Conservation (phyloP, 2,797 vertebrate species). For the Babyrousa celebensis region DNA sequence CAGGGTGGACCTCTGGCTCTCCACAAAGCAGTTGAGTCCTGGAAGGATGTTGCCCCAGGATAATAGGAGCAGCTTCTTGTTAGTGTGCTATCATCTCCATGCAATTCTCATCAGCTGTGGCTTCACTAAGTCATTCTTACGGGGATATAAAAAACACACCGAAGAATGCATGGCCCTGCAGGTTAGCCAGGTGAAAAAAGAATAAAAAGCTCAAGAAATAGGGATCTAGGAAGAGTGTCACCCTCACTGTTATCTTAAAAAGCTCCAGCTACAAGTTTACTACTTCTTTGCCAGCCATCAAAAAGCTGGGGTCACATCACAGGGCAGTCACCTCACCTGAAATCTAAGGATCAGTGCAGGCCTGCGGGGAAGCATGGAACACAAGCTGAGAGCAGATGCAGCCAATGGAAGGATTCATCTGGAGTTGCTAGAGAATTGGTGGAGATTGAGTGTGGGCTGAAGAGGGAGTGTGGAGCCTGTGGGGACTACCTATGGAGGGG, state of each 20-base stretch:
- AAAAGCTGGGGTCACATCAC: slow-evolving; percentile 2
- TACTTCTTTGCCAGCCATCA: not conserved
- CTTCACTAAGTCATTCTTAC: not conserved
- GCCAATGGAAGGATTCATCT: not conserved
- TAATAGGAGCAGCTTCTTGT: not conserved
- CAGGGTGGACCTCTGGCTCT: not conserved
- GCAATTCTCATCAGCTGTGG: not conserved
- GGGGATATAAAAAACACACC: not conserved
- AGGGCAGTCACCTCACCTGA: not conserved
- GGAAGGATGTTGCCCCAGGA: not conserved
- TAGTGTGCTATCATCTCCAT: not conserved
- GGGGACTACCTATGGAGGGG: not conserved
- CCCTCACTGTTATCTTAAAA: not conserved
- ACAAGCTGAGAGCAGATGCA: not conserved
- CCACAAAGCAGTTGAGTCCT: not conserved
- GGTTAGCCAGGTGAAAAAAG: not conserved
- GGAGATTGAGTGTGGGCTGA: not conserved
- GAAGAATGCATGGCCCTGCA: not conserved
- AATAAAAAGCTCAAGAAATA: not conserved
- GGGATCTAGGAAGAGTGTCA: not conserved
- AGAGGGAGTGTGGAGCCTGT: no score
- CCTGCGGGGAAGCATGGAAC: not conserved
- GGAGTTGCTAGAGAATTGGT: not conserved
- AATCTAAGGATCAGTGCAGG: fast-evolving
- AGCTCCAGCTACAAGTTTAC: not conserved